A percentile compares a stretch with the other conserved stretches of the same genome.
These are phyloP conservation scores for Harlomillsia oculata DNA, from an alignment of 1,140 invertebrate genomes.

Conservation along the genomic window DNA sequence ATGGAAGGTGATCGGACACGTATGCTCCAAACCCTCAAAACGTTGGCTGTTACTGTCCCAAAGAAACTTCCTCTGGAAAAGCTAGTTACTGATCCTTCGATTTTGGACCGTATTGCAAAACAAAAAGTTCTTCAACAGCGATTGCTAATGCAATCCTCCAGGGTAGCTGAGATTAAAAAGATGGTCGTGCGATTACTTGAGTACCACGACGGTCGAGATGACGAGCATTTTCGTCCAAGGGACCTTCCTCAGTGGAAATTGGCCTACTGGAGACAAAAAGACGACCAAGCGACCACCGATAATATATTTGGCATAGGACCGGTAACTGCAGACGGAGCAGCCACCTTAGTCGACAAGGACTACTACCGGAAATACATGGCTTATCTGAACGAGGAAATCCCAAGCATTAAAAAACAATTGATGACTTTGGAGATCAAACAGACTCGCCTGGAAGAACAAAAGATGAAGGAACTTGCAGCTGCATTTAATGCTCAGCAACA, in stretches of 20 bases:
- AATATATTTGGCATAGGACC: too few relatives aligned
- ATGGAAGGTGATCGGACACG: conserved; percentile 21
- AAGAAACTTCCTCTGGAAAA: conserved; percentile 25
- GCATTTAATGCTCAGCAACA: neutral
- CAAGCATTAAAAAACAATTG: conserved; percentile 12
- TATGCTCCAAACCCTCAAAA: conserved; percentile 11
- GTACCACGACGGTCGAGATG: conserved; percentile 1
- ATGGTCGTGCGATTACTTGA: conserved; percentile 7
- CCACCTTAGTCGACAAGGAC: conserved; percentile 2
- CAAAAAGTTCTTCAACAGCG: conserved; percentile 25
- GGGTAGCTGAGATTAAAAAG: conserved; percentile 12
- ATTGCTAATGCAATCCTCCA: conserved; percentile 12
- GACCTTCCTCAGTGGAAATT: conserved; percentile 23
- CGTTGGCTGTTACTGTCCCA: conserved; percentile 8
- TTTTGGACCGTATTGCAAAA: conserved; percentile 27
- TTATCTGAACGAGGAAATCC: conserved; percentile 22
- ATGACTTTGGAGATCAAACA: conserved; percentile 17
- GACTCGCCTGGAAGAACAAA: neutral
- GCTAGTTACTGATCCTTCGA: conserved; percentile 28
- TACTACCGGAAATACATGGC: conserved; percentile 28
- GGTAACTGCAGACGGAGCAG: neutral
- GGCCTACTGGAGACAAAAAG: conserved; percentile 17
- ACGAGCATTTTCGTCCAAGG: neutral
- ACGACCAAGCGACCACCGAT: neutral
- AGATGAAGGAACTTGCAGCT: neutral